phyloP scores from a whole-genome alignment of 2,888 invertebrate genomes.

The Brenthis hecate region DNA sequence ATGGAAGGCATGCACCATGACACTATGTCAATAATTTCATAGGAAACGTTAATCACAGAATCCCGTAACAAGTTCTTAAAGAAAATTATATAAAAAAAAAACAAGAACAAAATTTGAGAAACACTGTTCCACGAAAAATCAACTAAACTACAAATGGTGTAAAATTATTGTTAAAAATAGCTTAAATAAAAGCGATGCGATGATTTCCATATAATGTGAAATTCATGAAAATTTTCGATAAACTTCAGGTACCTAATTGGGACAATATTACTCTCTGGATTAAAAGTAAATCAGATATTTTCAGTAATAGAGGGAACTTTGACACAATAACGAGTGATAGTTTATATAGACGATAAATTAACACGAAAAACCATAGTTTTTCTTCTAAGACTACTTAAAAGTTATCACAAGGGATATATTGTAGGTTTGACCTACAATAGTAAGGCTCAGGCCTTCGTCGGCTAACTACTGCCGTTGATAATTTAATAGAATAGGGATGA shows the following conservation, averaged over 20 bases:
- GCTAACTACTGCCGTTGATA: constrained; percentile 12
- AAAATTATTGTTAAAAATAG: constrained; percentile 44
- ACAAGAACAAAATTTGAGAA: constrained; percentile 73
- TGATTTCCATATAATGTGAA: constrained; percentile 40
- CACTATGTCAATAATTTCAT: constrained; percentile 50
- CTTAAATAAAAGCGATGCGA: constrained; percentile 45
- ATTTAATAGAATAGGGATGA: constrained; percentile 7
- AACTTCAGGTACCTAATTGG: constrained; percentile 76
- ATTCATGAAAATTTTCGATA: constrained; percentile 54
- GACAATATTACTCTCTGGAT: constrained; percentile 47
- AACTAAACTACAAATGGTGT: constrained; percentile 44
- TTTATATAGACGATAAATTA: constrained; percentile 30
- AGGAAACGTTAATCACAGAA: constrained; percentile 63
- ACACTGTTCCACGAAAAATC: constrained; percentile 71
- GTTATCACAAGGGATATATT: constrained; percentile 63
- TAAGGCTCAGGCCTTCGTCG: constrained; percentile 29
- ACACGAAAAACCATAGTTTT: constrained; percentile 35
- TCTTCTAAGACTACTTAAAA: constrained; percentile 44
- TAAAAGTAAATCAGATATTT: constrained; percentile 29
- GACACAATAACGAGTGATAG: constrained; percentile 47
- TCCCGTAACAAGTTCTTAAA: constrained; percentile 55
- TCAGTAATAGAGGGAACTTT: constrained; percentile 40
- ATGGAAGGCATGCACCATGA: constrained; percentile 58
- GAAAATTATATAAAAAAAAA: constrained; percentile 47
- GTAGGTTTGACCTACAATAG: constrained; percentile 57